Conservation (phyloP, 2,888 invertebrate genomes). For the Nymphalis c-album region DNA sequence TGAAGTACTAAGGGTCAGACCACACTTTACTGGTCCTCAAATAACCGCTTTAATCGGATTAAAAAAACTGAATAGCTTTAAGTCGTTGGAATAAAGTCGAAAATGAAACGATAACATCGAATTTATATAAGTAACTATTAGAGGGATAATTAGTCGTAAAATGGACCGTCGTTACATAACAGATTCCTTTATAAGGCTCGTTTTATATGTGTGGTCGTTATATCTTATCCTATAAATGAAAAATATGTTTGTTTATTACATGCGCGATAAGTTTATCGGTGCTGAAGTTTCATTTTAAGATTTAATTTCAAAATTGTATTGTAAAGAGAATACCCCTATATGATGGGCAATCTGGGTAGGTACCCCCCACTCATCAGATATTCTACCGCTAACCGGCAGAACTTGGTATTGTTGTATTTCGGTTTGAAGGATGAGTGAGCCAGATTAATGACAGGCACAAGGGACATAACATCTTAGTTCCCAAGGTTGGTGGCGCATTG, state of each 20-base stretch:
- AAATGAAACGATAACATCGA: slow-evolving; percentile 9
- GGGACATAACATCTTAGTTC: too few relatives aligned
- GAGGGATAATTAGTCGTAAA: slow-evolving; percentile 22
- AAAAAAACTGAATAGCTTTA: slow-evolving; percentile 2
- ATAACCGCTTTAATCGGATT: slow-evolving; percentile 2
- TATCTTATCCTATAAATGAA: slow-evolving; percentile 1
- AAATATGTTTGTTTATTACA: slow-evolving; percentile 26
- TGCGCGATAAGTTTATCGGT: slow-evolving; percentile 12
- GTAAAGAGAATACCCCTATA: too few relatives aligned
- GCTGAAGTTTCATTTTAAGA: background rate
- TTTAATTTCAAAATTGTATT: background rate
- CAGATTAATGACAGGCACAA: too few relatives aligned
- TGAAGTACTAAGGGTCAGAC: background rate
- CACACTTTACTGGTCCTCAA: background rate
- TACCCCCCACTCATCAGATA: too few relatives aligned
- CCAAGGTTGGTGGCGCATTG: too few relatives aligned
- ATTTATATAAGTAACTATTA: slow-evolving; percentile 22
- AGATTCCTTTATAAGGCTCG: slow-evolving; percentile 18
- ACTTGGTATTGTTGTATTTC: too few relatives aligned
- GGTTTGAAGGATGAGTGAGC: too few relatives aligned
- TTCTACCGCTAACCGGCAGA: too few relatives aligned
- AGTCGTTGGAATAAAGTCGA: slow-evolving; percentile 13
- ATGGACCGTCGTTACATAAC: slow-evolving; percentile 25
- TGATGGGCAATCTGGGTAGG: too few relatives aligned
- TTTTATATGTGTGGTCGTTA: slow-evolving; percentile 18